Conservation (phyloP, 2,113 vertebrate species). For the Pandion haliaetus region DNA sequence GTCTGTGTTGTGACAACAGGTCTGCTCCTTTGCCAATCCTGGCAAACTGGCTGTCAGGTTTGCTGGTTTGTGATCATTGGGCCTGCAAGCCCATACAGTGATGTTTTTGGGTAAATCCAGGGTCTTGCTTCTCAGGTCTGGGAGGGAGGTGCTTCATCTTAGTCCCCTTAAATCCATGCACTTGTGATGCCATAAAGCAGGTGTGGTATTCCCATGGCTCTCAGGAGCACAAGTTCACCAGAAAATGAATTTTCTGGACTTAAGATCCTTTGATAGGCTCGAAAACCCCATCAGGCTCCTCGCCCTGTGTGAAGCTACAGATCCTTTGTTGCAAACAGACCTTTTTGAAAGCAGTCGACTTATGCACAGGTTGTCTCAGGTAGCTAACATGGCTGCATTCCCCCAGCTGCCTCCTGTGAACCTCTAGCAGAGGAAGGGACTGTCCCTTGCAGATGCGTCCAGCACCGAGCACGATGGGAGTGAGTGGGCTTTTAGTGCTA, state of each 20-base stretch:
- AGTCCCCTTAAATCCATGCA: background rate
- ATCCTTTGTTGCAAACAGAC: background rate
- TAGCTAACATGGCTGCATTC: background rate
- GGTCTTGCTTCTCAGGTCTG: background rate
- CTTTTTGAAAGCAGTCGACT: background rate
- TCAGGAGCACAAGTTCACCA: background rate
- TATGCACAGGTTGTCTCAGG: too few species aligned
- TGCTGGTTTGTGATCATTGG: background rate
- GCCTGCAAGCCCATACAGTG: background rate
- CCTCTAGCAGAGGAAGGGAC: background rate
- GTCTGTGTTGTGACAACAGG: background rate
- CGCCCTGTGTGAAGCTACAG: fast-evolving
- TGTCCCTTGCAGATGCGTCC: background rate
- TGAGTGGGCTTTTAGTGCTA: background rate
- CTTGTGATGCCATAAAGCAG: background rate
- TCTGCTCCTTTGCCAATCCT: background rate
- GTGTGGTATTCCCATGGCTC: background rate
- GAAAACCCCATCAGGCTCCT: background rate
- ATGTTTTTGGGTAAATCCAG: background rate
- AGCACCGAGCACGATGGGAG: fast-evolving
- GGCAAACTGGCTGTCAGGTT: background rate
- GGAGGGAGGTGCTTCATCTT: background rate
- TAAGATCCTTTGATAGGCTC: background rate
- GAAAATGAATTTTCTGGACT: background rate
- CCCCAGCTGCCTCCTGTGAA: background rate